These are phyloP conservation scores for Dromas ardeola DNA, from an alignment of 2,113 vertebrate genomes.

Conservation along the genomic window DNA sequence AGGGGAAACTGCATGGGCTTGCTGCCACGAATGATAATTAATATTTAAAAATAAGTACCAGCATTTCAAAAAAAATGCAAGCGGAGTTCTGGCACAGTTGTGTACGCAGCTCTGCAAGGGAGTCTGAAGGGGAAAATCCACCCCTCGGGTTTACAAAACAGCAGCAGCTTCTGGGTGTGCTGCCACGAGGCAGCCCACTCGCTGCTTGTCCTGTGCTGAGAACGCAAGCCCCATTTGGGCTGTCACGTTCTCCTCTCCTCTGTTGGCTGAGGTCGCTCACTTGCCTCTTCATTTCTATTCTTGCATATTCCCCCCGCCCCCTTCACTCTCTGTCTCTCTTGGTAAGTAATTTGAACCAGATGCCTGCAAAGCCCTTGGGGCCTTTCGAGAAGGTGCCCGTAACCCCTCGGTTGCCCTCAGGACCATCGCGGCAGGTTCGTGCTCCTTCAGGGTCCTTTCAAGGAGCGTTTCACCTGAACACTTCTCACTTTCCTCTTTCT, in stretches of 20 bases:
- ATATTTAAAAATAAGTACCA: neutral
- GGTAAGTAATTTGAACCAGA: neutral
- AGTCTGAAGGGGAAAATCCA: neutral
- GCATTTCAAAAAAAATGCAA: rapidly evolving
- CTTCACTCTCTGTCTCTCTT: neutral
- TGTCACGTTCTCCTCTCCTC: neutral
- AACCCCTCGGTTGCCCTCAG: neutral
- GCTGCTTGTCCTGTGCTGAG: neutral
- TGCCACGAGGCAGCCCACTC: neutral
- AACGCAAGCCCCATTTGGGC: neutral
- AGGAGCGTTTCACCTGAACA: neutral
- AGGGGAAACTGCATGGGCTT: neutral
- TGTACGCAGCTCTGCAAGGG: neutral
- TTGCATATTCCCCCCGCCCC: neutral
- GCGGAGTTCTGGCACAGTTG: neutral
- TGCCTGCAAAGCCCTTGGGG: neutral
- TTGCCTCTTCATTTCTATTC: slow-evolving; percentile 31
- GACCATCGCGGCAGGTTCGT: neutral
- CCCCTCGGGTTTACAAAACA: neutral
- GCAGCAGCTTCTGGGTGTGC: neutral
- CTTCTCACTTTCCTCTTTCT: neutral
- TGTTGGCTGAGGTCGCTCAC: neutral
- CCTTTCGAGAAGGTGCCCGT: neutral
- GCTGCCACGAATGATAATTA: neutral
- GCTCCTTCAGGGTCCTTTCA: neutral